These are phyloP conservation scores for Zingel zingel DNA, from an alignment of 2,113 vertebrate species.

Conservation along the genomic window DNA sequence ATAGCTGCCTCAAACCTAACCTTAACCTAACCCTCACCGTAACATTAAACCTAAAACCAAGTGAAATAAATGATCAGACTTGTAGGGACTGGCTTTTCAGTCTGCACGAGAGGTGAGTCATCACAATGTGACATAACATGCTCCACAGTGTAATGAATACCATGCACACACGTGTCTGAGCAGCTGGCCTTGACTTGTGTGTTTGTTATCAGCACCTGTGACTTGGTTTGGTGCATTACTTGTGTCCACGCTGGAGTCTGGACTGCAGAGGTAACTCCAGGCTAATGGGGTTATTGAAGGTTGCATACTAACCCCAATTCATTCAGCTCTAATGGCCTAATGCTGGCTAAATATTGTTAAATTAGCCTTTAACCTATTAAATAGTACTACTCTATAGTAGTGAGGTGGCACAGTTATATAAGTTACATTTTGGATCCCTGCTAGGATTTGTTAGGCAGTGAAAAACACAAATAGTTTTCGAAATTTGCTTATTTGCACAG, in stretches of 20 bases:
- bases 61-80: not conserved
- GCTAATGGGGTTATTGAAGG: conserved; percentile 9
- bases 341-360: not conserved
- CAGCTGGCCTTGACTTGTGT: not conserved
- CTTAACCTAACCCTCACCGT: too few relatives aligned
- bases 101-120: not conserved
- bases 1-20: too few relatives aligned
- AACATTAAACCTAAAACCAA: too few relatives aligned
- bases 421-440: too few relatives aligned
- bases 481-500: too few relatives aligned
- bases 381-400: not conserved
- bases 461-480: not conserved
- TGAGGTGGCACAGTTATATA: not conserved
- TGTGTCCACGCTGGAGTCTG: not conserved
- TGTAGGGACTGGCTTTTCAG: not conserved
- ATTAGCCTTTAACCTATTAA: not conserved
- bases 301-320: not conserved
- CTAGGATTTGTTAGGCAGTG: too few relatives aligned
- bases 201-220: not conserved
- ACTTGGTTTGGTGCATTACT: not conserved
- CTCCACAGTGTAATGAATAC: not conserved
- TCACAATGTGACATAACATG: not conserved
- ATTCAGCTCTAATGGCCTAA: not conserved
- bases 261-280: conserved; percentile 31
- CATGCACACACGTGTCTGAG: not conserved